Evolutionary conservation across 2,113 vertebrate genomes (phyloP).

Genomic region (Cyprinus carpio): DNA sequence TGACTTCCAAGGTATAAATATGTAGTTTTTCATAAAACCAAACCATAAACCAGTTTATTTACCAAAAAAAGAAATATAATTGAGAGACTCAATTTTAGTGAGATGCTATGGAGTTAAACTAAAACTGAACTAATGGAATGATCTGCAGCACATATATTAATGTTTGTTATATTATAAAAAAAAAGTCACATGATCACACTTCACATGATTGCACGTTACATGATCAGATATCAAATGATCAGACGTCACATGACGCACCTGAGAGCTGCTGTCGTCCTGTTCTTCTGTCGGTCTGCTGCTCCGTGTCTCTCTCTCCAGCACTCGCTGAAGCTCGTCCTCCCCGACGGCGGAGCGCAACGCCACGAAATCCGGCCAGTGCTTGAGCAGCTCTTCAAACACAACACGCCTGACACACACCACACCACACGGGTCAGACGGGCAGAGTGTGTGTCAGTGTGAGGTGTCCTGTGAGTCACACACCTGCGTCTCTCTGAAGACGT

Average conservation of each 20-base stretch:
- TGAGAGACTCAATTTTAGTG: too few species aligned
- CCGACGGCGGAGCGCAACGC: constrained; percentile 73
- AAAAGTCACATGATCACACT: too few species aligned
- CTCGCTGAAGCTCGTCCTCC: constrained; percentile 77
- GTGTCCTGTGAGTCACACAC: constrained; percentile 62
- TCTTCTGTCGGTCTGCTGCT: constrained; percentile 67
- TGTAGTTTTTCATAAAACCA: too few species aligned
- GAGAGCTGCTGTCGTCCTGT: constrained; percentile 62
- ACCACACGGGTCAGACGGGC: neutral
- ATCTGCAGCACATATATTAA: too few species aligned
- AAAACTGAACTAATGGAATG: too few species aligned
- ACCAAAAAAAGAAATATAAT: too few species aligned
- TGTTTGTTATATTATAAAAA: too few species aligned
- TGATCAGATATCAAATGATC: too few species aligned
- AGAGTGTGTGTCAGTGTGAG: neutral
- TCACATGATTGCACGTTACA: too few species aligned
- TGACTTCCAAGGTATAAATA: too few species aligned
- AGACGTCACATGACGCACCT: neutral
- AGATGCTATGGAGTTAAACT: too few species aligned
- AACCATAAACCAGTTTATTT: too few species aligned
- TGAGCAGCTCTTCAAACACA: constrained; percentile 87
- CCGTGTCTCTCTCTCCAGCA: constrained; percentile 73
- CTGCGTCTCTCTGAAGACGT: constrained; percentile 93
- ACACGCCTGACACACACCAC: constrained; percentile 78
- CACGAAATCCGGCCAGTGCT: constrained; percentile 87